Base-by-base conservation (phyloP, 2,113 vertebrate species). In the Loxodonta africana region DNA sequence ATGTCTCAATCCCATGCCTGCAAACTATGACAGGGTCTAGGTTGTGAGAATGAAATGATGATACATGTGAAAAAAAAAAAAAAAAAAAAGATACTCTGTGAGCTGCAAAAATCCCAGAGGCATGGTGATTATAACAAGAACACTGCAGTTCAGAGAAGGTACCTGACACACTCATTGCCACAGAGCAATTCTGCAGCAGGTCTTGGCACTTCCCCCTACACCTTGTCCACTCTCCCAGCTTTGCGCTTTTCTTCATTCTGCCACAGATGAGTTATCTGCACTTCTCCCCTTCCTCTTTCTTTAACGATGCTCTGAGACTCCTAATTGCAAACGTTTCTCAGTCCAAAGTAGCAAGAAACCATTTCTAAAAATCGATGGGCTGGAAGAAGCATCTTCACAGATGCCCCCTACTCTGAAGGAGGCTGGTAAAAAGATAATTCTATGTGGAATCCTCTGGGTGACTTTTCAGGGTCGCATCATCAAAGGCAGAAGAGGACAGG, bases 71-170 rank as follows among this genome's bases (percentile, higher is more conserved):
- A 17, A 57, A 12, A 12, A 17, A 17, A 57, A 12, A 57, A 17
- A 57, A 57, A 57, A 57, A 30, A 67, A 12, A 14, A 11, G 37
- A 8, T 0, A 4, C 44, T 62, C 37, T 5, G 69, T 4, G 26
- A 60, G 26, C 2, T 0, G 2, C 14, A 33, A 12, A 57, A 28
- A 23, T 1, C n/a, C 1, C 37, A 0, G 4, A 0, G 41, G 74
- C 28, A 0, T 30, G 63, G 33, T 1, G 46, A 89, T 23, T 18
- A 10, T 62, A 65, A 53, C 69, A 60, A n/a, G 83, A 10, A 60
- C 14, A 1, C 77, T 5, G 25, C 4, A 1, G 57, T 20, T 76
- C 60, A 9, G 74, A 51, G 78, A 86, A 8, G 51, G 25, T 2
- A 41, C 37, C 8, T 9, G 84, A 20, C 0, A 0, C 0, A 10